Base-by-base conservation (phyloP, 2,888 invertebrate genomes). In the Phytoseiulus persimilis region DNA sequence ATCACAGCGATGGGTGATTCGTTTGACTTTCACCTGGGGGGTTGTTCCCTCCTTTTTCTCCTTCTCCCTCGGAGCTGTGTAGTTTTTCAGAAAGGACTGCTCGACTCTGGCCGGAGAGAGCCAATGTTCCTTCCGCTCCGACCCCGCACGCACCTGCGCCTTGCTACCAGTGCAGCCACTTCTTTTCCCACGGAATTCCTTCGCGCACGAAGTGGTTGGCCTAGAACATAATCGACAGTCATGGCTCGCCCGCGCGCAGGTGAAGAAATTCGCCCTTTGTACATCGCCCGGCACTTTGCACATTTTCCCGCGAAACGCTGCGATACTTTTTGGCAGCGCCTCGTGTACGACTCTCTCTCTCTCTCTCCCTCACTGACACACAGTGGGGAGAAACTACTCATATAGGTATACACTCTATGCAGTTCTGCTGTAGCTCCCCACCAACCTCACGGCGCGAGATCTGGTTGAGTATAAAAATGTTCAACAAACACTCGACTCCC, bases 21-120 rank as follows among this genome's bases (percentile, higher is more conserved):
- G 65, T 65, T 65, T 65, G 65, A 65, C 65, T 65, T 65, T 65
- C 65, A 65, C 65, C 65, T 65, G 65, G 65, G 65, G 65, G 65
- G 65, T 65, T 65, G 65, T 65, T 65, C 18, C 65, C 65, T 65
- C 65, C 65, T 65, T 14, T 65, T 65, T 28, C 18, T 18, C 18
- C 65, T 28, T 65, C 18, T 65, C 65, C 18, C 18, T 39, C 11
- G 14, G 65, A 65, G 65, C 65, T 18, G 65, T 65, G 65, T 65
- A 65, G 65, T 65, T 65, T 65, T 18, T 65, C 65, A 65, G 28
- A 65, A 6, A 23, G 65, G 65, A 65, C 18, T 65, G 65, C 65
- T 65, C 65, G 65, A 23, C 65, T 65, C 28, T 28, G 1, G 28
- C 18, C 2, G 65, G 46, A 6, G 46, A 46, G 46, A 46, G 14